Conservation (phyloP, 2,888 invertebrate species). For the Cancer borealis region DNA sequence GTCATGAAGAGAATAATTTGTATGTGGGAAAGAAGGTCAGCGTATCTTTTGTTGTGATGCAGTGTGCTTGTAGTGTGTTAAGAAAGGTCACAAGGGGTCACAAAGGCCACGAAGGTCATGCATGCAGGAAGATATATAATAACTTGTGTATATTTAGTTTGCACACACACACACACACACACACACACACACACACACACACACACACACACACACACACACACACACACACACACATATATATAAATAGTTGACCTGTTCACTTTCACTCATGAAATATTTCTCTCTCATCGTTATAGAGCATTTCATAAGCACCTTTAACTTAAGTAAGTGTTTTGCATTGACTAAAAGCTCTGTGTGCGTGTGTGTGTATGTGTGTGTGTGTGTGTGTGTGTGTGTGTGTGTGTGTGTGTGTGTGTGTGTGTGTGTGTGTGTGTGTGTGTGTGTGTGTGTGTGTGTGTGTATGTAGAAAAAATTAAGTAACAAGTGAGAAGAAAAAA, state of each 20-base stretch:
- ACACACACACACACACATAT: not conserved
- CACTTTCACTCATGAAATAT: not conserved
- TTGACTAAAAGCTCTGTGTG: not conserved
- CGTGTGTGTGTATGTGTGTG: slow-evolving; percentile 7
- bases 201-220: slow-evolving; percentile 13
- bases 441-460: not conserved
- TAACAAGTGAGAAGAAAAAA: not conserved
- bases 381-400: slow-evolving; percentile 31
- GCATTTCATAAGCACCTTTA: not conserved
- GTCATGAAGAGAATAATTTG: not conserved
- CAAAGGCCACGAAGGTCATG: not conserved
- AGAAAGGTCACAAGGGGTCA: not conserved
- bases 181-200: slow-evolving; percentile 23
- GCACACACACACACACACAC: slow-evolving; percentile 39
- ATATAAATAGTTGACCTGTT: not conserved
- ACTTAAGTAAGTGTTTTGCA: not conserved
- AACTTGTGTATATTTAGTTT: not conserved
- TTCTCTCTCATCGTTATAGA: not conserved
- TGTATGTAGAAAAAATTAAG: not conserved
- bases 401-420: slow-evolving; percentile 46
- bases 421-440: slow-evolving; percentile 37
- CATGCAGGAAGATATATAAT: not conserved
- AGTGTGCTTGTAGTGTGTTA: not conserved
- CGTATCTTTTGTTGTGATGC: not conserved
- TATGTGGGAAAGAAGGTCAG: not conserved